phyloP scores from a whole-genome alignment of 2,113 vertebrate genomes.

The Engystomops pustulosus region DNA sequence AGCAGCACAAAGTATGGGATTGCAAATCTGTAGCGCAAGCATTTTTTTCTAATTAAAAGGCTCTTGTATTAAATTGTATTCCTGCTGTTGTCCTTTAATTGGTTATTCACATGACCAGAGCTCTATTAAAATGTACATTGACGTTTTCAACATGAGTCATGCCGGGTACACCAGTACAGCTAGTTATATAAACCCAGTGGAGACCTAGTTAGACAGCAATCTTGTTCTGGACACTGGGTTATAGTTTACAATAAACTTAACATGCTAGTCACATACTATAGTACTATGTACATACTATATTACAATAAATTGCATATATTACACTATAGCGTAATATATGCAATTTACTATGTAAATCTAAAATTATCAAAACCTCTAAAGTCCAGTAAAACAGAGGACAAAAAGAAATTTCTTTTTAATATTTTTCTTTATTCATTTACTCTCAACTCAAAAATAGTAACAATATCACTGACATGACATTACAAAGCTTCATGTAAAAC shows the following conservation, averaged over 20 bases:
- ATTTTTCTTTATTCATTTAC: too few relatives aligned
- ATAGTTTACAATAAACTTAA: not conserved
- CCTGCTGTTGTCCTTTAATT: conserved; percentile 23
- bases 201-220: not conserved
- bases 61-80: conserved; percentile 3
- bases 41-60: conserved; percentile 4
- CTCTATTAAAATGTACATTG: conserved; percentile 5
- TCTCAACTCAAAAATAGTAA: too few relatives aligned
- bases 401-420: not conserved
- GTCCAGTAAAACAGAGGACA: not conserved
- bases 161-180: not conserved
- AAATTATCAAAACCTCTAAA: not conserved
- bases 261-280: not conserved
- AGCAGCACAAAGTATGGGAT: not conserved
- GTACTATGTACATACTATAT: not conserved
- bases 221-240: not conserved
- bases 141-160: not conserved
- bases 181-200: not conserved
- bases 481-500: too few relatives aligned
- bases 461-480: too few relatives aligned
- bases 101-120: conserved; percentile 14
- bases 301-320: too few relatives aligned
- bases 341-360: not conserved
- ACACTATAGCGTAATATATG: not conserved
- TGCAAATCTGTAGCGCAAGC: not conserved